Percentiles rank a stretch among this genome's conserved stretches.
Evolutionary conservation across 1,140 invertebrate species (phyloP).

Genomic region (Triops cancriformis): DNA sequence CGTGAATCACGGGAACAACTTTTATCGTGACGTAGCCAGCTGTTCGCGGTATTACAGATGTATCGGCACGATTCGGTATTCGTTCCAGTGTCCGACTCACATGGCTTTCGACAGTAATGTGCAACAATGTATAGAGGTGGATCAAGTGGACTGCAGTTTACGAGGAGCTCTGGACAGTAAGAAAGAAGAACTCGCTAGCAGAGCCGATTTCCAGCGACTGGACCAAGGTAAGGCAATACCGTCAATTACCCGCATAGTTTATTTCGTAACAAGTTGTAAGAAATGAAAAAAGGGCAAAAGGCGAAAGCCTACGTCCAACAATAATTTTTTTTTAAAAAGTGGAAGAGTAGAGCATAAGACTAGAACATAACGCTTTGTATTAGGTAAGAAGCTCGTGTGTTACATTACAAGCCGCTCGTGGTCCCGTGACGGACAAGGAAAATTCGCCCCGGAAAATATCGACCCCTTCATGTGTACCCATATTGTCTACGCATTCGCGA

Average conservation of each 20-base stretch:
- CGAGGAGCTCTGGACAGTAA: not conserved
- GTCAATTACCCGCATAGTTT: not conserved
- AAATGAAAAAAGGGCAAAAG: too few relatives aligned
- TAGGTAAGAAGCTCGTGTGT: slow-evolving; percentile 57
- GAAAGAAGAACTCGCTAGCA: not conserved
- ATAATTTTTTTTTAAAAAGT: too few relatives aligned
- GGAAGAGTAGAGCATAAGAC: not conserved
- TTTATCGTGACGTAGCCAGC: slow-evolving; percentile 49
- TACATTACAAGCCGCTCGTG: slow-evolving; percentile 83
- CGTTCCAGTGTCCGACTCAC: slow-evolving; percentile 46
- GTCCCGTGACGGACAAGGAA: slow-evolving; percentile 68
- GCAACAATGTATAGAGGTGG: slow-evolving; percentile 40
- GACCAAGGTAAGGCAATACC: not conserved
- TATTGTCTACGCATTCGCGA: slow-evolving; percentile 82
- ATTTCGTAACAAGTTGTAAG: too few relatives aligned
- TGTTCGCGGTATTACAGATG: slow-evolving; percentile 60
- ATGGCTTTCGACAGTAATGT: slow-evolving; percentile 47
- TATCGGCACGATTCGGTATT: slow-evolving; percentile 43
- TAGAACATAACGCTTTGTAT: not conserved
- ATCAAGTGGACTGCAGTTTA: slow-evolving; percentile 31
- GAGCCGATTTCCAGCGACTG: not conserved
- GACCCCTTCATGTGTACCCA: slow-evolving; percentile 74
- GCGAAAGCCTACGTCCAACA: too few relatives aligned
- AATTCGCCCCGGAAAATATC: slow-evolving; percentile 75
- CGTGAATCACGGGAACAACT: slow-evolving; percentile 32